Base-by-base conservation (phyloP, 2,888 invertebrate genomes). In the Metalampra italica region DNA sequence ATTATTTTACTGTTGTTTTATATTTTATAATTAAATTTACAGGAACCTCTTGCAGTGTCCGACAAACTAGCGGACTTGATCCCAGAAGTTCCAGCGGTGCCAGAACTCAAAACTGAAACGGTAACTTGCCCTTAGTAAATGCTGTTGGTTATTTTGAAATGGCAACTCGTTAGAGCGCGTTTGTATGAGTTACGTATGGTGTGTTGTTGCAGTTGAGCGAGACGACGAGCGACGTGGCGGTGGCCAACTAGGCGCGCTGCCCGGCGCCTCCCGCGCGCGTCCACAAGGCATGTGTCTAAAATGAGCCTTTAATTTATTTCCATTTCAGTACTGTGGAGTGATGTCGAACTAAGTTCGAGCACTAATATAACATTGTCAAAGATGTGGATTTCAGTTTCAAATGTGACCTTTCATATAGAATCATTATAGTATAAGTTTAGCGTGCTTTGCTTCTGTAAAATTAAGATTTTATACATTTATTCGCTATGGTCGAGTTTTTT, bases 361-460 rank as follows among this genome's bases (percentile, higher is more conserved):
- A 65, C 63, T 75, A 62, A 67, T 74, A 71, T 73, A 74, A 65
- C 72, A 66, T 70, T 73, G 68, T 76, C 74, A 69, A 71, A 69
- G 72, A 78, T 73, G 75, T 77, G 79, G 72, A 82, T 81, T 82
- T 78, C 71, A 71, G 75, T 83, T 82, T 78, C 69, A 74, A 72
- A 75, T 66, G 76, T 78, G 78, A 83, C 82, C 71, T 79, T 76
- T 75, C 76, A 75, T 78, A 78, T 80, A 84, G 76, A 79, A 79
- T 75, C 77, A 81, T 79, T 78, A 78, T 87, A 85, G 82, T 78
- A 74, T 88, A 89, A 89, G 89, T 83, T 88, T 82, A 89, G 89
- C 81, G 84, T 87, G 89, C 87, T 88, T 88, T 87, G 89, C 88
- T 89, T 88, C 76, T 82, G 75, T 85, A 83, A 79, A 83, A 81